A percentile compares a stretch with the other conserved stretches of the same genome.
These are phyloP conservation scores for Gorsachius goisagi DNA, from an alignment of 2,113 vertebrate genomes.

Conservation along the genomic window DNA sequence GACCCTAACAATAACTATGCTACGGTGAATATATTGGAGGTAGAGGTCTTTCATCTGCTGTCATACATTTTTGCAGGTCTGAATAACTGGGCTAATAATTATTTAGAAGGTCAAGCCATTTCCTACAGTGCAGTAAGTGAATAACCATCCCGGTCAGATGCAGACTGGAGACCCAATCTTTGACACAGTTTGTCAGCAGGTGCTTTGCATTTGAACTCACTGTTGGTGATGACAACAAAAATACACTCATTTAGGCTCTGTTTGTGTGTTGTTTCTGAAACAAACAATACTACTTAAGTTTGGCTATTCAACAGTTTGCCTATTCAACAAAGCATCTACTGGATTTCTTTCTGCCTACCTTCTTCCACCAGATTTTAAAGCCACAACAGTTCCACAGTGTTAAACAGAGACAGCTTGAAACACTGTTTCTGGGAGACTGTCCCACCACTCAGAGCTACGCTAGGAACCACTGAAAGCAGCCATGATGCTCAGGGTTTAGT, in stretches of 20 bases:
- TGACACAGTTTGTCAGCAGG: fast-evolving
- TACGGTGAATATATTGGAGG: neutral
- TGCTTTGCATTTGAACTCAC: neutral
- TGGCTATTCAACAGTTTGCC: neutral
- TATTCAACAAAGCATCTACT: neutral
- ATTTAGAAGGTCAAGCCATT: neutral
- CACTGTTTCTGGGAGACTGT: neutral
- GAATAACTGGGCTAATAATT: neutral
- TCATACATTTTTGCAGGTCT: neutral
- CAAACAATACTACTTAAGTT: neutral
- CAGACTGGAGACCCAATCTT: neutral
- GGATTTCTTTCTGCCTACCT: neutral
- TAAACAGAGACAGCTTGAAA: neutral
- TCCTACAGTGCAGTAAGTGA: neutral
- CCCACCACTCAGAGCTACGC: neutral
- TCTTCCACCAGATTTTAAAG: neutral
- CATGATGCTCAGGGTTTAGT: neutral
- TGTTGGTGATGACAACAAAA: neutral
- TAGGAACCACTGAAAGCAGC: neutral
- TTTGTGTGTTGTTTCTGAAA: neutral
- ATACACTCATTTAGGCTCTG: neutral
- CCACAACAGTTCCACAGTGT: too few relatives aligned
- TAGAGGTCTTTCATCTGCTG: neutral
- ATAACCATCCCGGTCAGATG: neutral
- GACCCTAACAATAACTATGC: neutral